Base-by-base conservation (phyloP, 2,113 vertebrate genomes). In the Erpornis zantholeuca region DNA sequence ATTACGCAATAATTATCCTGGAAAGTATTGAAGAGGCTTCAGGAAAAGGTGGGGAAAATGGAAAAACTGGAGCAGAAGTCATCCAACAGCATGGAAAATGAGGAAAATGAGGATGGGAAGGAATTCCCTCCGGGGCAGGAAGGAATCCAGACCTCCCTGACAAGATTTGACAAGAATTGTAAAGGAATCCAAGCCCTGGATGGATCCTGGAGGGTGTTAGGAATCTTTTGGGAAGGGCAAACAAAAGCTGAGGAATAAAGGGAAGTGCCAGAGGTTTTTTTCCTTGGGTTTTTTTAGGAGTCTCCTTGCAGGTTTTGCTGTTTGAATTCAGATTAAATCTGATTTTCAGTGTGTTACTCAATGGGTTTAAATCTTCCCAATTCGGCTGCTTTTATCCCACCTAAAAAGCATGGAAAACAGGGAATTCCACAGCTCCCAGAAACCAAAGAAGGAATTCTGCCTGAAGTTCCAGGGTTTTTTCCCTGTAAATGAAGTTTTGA, bases 11-110 rank as follows among this genome's bases (percentile, higher is more conserved):
- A 81, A 82, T 61, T 33, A 35, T 50, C 79, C 81, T 11, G 35
- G 59, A 31, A 86, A 86, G n/a, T 60, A 45, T 45, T 0, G 8
- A 53, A 57, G 44, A 24, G 28, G 17, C 16, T 78, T 35, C 4
- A 4, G 50, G 19, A 36, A 35, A 17, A 33, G 15, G 8, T 3
- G 1, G 4, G 2, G 2, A 1, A 11, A 20, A 28, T 1, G 29
- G n/a, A 49, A 65, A 63, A 59, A 10, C 13, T 8, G 75, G 47
- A 89, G 79, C 64, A 73, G 85, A 76, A 94, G 8, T 61, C 72
- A 50, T 6, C 63, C 66, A 60, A 15, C 29, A 21, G 3, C 7
- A 15, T 2, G 12, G 47, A 38, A 92, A 90, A 47, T 57, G 79
- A 79, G 53, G 59, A 7, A 47, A 68, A 94, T 33, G 3, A 21